phyloP scores from a whole-genome alignment of 2,113 vertebrate genomes.

The Calyptomena viridis region DNA sequence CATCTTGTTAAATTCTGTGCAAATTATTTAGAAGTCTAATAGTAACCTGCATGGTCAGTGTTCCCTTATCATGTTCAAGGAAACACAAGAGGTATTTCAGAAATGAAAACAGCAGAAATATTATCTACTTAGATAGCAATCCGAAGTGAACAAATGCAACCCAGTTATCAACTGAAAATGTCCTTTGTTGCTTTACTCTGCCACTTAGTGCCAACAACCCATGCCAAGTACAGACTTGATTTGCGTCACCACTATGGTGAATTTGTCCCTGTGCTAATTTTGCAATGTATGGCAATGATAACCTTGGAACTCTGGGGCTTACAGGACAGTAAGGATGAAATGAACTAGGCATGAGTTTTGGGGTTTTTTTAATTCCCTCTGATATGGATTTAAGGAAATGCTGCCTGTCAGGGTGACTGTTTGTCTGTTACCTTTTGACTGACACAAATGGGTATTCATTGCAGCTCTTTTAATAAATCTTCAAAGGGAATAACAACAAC shows the following conservation, averaged over 20 bases:
- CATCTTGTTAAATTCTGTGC: not conserved
- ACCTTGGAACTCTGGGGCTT: not conserved
- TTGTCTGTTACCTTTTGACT: not conserved
- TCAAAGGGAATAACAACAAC: not conserved
- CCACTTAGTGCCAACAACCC: not conserved
- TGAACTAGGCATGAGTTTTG: rapidly evolving
- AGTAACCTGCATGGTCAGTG: not conserved
- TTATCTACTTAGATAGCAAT: not conserved
- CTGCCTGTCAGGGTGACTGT: not conserved
- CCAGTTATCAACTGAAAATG: not conserved
- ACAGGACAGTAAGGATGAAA: not conserved
- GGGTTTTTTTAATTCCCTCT: not conserved
- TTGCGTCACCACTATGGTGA: not conserved
- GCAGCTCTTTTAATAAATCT: not conserved
- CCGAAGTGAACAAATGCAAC: not conserved
- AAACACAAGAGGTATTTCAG: not conserved
- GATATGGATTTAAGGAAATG: rapidly evolving
- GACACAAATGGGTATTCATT: rapidly evolving
- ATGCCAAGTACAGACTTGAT: not conserved
- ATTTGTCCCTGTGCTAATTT: not conserved
- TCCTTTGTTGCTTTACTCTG: not conserved
- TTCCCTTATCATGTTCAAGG: not conserved
- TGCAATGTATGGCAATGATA: rapidly evolving
- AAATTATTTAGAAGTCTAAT: not conserved
- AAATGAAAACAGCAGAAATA: not conserved